Percentiles rank a stretch among this genome's conserved stretches.
These are phyloP conservation scores for Nymphalis polychloros DNA, from an alignment of 2,888 invertebrate genomes.

Conservation along the genomic window DNA sequence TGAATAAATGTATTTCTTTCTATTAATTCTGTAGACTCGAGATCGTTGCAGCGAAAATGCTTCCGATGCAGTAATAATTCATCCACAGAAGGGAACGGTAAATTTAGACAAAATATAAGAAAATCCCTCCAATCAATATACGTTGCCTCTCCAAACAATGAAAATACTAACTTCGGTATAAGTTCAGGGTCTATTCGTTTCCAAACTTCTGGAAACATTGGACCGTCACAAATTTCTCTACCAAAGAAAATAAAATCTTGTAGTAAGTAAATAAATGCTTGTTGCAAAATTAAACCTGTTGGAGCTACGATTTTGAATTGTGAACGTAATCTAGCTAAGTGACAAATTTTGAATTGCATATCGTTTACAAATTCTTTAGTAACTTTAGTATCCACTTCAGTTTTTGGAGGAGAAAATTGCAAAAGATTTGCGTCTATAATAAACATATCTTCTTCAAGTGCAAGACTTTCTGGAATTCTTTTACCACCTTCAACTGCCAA, in stretches of 20 bases:
- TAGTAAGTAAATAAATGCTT: slow-evolving; percentile 74
- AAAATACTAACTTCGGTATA: slow-evolving; percentile 65
- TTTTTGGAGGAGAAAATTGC: slow-evolving; percentile 54
- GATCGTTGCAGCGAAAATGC: slow-evolving; percentile 74
- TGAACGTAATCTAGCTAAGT: slow-evolving; percentile 63
- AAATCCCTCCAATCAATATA: slow-evolving; percentile 86
- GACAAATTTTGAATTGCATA: slow-evolving; percentile 64
- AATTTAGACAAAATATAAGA: slow-evolving; percentile 81
- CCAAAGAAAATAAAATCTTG: slow-evolving; percentile 79
- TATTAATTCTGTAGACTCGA: slow-evolving; percentile 60
- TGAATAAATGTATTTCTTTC: slow-evolving; percentile 58
- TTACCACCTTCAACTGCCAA: slow-evolving; percentile 76
- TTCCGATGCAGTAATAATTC: slow-evolving; percentile 78
- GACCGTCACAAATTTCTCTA: slow-evolving; percentile 65
- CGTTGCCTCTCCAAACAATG: slow-evolving; percentile 79
- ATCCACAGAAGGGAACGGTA: slow-evolving; percentile 78
- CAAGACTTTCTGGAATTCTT: slow-evolving; percentile 69
- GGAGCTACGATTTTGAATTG: slow-evolving; percentile 71
- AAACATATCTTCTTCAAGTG: slow-evolving; percentile 76
- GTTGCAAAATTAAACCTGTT: slow-evolving; percentile 66
- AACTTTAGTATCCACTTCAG: slow-evolving; percentile 41
- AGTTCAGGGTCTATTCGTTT: slow-evolving; percentile 65
- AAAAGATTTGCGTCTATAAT: slow-evolving; percentile 72
- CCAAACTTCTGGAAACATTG: slow-evolving; percentile 68
- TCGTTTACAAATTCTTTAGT: slow-evolving; percentile 48